phyloP scores from a whole-genome alignment of 2,888 invertebrate genomes.

The Operophtera brumata region DNA sequence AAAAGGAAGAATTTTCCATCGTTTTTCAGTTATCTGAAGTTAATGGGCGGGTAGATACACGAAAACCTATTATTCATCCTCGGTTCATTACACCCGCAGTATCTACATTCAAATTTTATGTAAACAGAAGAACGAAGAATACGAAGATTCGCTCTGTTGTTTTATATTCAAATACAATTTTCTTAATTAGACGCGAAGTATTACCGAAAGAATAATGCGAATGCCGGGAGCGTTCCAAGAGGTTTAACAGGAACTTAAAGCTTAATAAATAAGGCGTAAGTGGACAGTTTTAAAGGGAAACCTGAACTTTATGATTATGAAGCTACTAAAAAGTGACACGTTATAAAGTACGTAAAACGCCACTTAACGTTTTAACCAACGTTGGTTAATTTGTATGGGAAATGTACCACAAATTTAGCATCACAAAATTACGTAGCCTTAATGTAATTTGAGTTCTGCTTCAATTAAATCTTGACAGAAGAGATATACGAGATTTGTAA shows the following conservation, averaged over 20 bases:
- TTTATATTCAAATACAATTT: conserved; percentile 66
- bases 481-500: conserved; percentile 23
- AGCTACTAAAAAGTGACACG: conserved; percentile 30
- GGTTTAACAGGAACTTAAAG: conserved; percentile 36
- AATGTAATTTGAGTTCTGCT: conserved; percentile 37
- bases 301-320: conserved; percentile 34
- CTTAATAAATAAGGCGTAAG: conserved; percentile 44
- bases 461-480: conserved; percentile 41
- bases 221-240: conserved; percentile 34
- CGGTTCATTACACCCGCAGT: conserved; percentile 33
- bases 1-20: conserved; percentile 20
- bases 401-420: conserved; percentile 32
- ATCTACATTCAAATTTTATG: conserved; percentile 38
- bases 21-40: conserved; percentile 29
- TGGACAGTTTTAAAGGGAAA: conserved; percentile 36
- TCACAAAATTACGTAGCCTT: conserved; percentile 26
- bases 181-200: conserved; percentile 64
- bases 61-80: conserved; percentile 35
- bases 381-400: conserved; percentile 30
- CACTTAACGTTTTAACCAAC: conserved; percentile 14
- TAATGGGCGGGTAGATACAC: conserved; percentile 28
- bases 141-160: conserved; percentile 50
- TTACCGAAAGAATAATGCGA: conserved; percentile 60
- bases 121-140: conserved; percentile 49
- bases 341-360: conserved; percentile 22